A percentile compares a stretch with the other conserved stretches of the same genome.
phyloP scores from a whole-genome alignment of 2,888 invertebrate species.

The Tryphoninae sp. region DNA sequence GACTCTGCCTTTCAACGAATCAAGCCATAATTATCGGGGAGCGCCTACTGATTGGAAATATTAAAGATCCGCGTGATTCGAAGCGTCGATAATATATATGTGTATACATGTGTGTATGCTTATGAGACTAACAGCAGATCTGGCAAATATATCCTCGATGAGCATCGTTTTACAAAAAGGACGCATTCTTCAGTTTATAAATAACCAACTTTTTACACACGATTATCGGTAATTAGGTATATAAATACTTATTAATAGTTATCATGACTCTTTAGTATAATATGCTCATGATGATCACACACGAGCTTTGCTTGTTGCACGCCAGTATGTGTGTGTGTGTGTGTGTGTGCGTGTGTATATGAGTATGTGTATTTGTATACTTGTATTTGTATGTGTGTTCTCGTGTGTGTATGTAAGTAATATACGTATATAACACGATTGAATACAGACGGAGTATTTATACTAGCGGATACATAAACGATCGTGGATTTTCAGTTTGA shows the following conservation, averaged over 20 bases:
- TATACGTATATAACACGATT: slow-evolving; percentile 29
- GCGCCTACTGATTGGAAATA: slow-evolving; percentile 33
- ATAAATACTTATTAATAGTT: slow-evolving; percentile 63
- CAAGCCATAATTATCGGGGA: slow-evolving; percentile 35
- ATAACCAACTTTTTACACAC: slow-evolving; percentile 56
- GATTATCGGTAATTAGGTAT: slow-evolving; percentile 57
- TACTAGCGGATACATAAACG: slow-evolving; percentile 13
- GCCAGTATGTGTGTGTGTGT: background rate
- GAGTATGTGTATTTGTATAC: background rate
- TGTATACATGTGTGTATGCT: slow-evolving; percentile 3
- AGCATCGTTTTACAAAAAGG: slow-evolving; percentile 59
- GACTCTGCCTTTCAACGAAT: slow-evolving; percentile 7
- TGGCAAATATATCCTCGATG: slow-evolving; percentile 46
- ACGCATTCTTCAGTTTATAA: slow-evolving; percentile 52
- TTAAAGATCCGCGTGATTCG: slow-evolving; percentile 28
- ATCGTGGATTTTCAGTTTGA: slow-evolving; percentile 13
- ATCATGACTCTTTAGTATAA: slow-evolving; percentile 61
- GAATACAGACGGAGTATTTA: background rate
- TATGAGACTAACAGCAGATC: slow-evolving; percentile 45
- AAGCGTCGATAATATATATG: slow-evolving; percentile 36
- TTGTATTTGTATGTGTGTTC: background rate
- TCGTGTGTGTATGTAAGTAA: background rate
- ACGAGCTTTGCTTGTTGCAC: background rate
- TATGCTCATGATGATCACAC: slow-evolving; percentile 27
- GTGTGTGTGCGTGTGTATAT: background rate